These are phyloP conservation scores for Cinclus cinclus DNA, from an alignment of 2,113 vertebrate species.

Conservation along the genomic window DNA sequence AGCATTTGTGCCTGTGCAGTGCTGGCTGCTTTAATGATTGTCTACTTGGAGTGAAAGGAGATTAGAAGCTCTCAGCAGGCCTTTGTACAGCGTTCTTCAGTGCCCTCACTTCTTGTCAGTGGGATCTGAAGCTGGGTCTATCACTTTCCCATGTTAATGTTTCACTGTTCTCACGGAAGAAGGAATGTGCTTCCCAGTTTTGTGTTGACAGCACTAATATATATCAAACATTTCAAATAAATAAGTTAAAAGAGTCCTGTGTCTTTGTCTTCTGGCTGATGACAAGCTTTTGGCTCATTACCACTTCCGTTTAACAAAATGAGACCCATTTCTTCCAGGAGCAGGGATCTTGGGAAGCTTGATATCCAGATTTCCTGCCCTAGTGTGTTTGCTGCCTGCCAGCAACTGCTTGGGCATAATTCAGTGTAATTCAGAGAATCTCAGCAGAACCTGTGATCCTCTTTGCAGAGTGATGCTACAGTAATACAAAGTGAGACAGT, in stretches of 20 bases:
- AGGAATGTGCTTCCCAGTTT: neutral
- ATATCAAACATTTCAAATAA: conserved; percentile 38
- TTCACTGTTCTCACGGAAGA: neutral
- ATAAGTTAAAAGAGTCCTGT: neutral
- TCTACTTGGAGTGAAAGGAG: neutral
- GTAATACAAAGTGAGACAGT: neutral
- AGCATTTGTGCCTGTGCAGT: neutral
- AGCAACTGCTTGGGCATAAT: neutral
- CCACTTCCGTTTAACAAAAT: neutral
- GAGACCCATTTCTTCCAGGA: neutral
- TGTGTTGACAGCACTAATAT: neutral
- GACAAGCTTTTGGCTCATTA: neutral
- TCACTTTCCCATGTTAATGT: neutral
- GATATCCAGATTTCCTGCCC: neutral
- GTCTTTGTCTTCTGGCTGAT: neutral
- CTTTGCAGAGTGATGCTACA: neutral
- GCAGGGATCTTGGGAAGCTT: neutral
- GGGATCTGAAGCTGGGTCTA: neutral
- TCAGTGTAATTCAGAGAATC: neutral
- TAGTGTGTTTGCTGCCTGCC: neutral
- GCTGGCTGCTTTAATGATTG: neutral
- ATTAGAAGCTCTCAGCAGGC: neutral
- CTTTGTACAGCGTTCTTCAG: neutral
- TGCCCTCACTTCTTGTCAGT: neutral
- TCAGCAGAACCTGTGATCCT: neutral